phyloP scores from a whole-genome alignment of 2,888 invertebrate species.

The Glaucopsyche alexis region DNA sequence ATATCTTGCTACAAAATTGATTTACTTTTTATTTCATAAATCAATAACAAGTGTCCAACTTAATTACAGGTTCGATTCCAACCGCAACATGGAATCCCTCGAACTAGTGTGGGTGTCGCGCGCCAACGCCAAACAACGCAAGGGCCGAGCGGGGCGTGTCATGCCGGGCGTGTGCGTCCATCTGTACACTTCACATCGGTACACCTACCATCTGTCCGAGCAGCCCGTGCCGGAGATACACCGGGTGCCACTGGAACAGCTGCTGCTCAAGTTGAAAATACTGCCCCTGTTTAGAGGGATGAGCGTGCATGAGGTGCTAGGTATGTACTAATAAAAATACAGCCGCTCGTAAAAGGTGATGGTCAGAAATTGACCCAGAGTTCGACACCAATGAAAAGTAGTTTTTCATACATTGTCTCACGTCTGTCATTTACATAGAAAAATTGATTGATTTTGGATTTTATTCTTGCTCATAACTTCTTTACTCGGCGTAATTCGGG shows the following conservation, averaged over 20 bases:
- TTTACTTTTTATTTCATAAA: too few species aligned
- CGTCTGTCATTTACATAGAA: too few species aligned
- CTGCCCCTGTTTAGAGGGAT: constrained; percentile 74
- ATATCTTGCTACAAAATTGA: too few species aligned
- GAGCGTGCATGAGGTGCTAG: constrained; percentile 76
- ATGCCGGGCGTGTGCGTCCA: constrained; percentile 93
- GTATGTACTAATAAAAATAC: constrained; percentile 50
- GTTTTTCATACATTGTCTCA: too few species aligned
- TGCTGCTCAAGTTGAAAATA: constrained; percentile 87
- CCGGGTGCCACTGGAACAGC: constrained; percentile 91
- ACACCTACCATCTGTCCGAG: constrained; percentile 81
- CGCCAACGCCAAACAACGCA: constrained; percentile 93
- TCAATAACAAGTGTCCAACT: too few species aligned
- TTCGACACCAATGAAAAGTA: too few species aligned
- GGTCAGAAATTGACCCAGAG: too few species aligned
- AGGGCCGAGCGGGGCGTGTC: constrained; percentile 94
- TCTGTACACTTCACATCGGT: constrained; percentile 88
- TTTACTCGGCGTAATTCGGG: too few species aligned
- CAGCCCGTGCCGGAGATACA: constrained; percentile 95
- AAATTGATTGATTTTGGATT: too few species aligned
- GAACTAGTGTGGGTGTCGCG: constrained; percentile 94
- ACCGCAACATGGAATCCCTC: constrained; percentile 92
- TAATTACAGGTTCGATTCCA: constrained; percentile 83
- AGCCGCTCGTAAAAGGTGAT: background rate
- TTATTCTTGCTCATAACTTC: too few species aligned